Percentiles rank a stretch among this genome's conserved stretches.
phyloP scores from a whole-genome alignment of 1,140 invertebrate species.

The Drosophila grimshawi region DNA sequence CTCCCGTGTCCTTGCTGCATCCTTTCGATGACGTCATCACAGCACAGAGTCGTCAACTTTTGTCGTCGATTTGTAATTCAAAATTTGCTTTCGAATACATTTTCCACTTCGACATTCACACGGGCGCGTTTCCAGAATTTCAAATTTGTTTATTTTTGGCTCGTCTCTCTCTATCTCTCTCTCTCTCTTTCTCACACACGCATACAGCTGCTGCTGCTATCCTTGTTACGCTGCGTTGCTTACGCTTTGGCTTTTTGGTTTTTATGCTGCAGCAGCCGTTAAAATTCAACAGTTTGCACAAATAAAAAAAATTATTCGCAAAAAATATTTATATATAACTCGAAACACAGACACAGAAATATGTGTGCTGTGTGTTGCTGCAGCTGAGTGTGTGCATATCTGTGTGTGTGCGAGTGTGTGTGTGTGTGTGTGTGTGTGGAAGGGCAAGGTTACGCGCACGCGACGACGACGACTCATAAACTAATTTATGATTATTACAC shows the following conservation, averaged over 20 bases:
- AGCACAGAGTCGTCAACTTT: slow-evolving; percentile 19
- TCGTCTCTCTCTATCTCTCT: slow-evolving; percentile 16
- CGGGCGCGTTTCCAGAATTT: slow-evolving; percentile 64
- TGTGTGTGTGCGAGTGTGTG: slow-evolving; percentile 19
- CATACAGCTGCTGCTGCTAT: not conserved
- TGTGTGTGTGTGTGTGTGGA: slow-evolving; percentile 44
- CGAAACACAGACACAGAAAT: slow-evolving; percentile 22
- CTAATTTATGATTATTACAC: slow-evolving; percentile 84
- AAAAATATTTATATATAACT: slow-evolving; percentile 19
- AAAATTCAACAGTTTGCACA: slow-evolving; percentile 77
- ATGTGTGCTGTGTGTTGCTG: not conserved
- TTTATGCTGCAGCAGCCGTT: slow-evolving; percentile 71
- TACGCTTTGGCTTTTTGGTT: slow-evolving; percentile 42
- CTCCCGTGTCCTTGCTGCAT: slow-evolving; percentile 65
- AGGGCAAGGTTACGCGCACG: slow-evolving; percentile 81
- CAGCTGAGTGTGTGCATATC: slow-evolving; percentile 9
- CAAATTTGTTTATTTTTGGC: slow-evolving; percentile 63
- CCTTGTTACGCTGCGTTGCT: slow-evolving; percentile 8
- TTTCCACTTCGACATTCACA: slow-evolving; percentile 69
- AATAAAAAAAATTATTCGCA: slow-evolving; percentile 36
- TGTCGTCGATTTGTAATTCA: slow-evolving; percentile 79
- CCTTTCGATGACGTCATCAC: slow-evolving; percentile 62
- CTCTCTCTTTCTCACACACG: not conserved
- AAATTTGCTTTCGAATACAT: slow-evolving; percentile 83
- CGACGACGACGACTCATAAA: slow-evolving; percentile 76